Evolutionary conservation across 2,113 vertebrate species (phyloP).

Genomic region (Sterna hirundo): DNA sequence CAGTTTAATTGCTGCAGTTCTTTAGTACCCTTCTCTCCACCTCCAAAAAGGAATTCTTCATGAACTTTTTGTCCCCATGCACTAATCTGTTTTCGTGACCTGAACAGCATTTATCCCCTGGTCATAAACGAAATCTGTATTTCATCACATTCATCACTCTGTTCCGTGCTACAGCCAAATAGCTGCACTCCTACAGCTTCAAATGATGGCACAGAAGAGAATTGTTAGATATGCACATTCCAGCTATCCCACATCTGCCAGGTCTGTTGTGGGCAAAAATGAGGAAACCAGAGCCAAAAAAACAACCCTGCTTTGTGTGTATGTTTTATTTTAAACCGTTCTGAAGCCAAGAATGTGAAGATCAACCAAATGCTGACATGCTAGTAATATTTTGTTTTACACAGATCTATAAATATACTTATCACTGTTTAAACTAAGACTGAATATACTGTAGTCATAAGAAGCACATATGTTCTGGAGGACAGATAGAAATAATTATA

Average conservation of each 20-base stretch:
- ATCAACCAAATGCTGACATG: constrained; percentile 65
- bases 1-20: not conserved
- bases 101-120: constrained; percentile 46
- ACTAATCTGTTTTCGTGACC: constrained; percentile 48
- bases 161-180: constrained; percentile 57
- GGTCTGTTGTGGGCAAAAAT: constrained; percentile 69
- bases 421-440: constrained; percentile 60
- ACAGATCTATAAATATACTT: constrained; percentile 68
- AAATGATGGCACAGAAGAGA: constrained; percentile 70
- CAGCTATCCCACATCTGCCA: constrained; percentile 67
- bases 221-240: constrained; percentile 72
- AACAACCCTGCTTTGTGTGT: constrained; percentile 35
- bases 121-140: constrained; percentile 64
- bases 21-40: not conserved
- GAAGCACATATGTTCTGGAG: constrained; percentile 57
- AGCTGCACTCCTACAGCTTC: constrained; percentile 67
- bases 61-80: constrained; percentile 27
- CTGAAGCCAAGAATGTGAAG: constrained; percentile 67
- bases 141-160: constrained; percentile 65
- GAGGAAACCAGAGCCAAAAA: constrained; percentile 52
- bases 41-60: not conserved
- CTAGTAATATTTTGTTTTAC: constrained; percentile 65
- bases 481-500: constrained; percentile 57
- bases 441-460: constrained; percentile 44
- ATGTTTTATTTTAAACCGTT: constrained; percentile 64